Conservation (phyloP, 1,140 invertebrate genomes). For the Harpegnathos saltator region DNA sequence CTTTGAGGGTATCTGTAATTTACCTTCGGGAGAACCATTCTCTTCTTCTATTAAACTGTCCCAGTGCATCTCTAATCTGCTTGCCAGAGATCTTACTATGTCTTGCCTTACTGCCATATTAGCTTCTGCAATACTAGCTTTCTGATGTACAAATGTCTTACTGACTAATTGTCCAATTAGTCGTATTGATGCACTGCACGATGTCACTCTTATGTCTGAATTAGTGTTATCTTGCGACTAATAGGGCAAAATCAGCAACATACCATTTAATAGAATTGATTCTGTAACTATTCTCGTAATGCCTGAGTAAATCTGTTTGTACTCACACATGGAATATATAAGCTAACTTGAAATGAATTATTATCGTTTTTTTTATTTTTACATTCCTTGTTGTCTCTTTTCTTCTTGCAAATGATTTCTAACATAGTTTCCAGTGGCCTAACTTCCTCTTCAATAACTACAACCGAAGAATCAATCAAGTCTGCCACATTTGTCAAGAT, state of each 20-base stretch:
- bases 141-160: constrained; percentile 90
- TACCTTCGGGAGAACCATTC: constrained; percentile 88
- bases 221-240: constrained; percentile 67
- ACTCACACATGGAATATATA: constrained; percentile 90
- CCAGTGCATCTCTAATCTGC: constrained; percentile 94
- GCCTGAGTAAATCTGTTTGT: constrained; percentile 39
- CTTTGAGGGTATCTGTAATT: too few species aligned
- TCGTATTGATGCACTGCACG: constrained; percentile 85
- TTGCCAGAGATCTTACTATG: constrained; percentile 91
- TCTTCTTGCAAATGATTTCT: constrained; percentile 87
- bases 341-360: constrained; percentile 84
- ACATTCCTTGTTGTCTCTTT: constrained; percentile 84
- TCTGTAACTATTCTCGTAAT: neutral
- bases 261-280: constrained; percentile 26
- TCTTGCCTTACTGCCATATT: constrained; percentile 91
- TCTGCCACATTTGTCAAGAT: constrained; percentile 78
- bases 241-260: constrained; percentile 44
- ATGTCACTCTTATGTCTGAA: constrained; percentile 77
- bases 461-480: constrained; percentile 86
- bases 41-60: constrained; percentile 94
- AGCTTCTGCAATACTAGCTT: constrained; percentile 89
- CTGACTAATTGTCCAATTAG: constrained; percentile 89
- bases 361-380: constrained; percentile 81
- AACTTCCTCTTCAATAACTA: constrained; percentile 88
- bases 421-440: constrained; percentile 86